Conservation (phyloP, 2,888 invertebrate genomes). For the Mythimna loreyi region DNA sequence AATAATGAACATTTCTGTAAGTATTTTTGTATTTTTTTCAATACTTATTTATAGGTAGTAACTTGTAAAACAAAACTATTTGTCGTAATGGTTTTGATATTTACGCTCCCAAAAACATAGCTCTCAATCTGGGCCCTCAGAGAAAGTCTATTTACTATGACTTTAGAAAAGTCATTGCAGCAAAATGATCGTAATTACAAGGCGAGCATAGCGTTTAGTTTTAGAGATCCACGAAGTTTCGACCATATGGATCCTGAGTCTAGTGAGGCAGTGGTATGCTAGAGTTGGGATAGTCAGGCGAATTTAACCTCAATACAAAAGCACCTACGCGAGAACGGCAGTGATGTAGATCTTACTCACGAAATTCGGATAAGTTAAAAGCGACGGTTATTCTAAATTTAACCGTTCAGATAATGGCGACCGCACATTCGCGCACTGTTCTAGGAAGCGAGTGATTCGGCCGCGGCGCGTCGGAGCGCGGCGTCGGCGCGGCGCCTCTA, state of each 20-base stretch:
- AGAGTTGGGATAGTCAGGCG: neutral
- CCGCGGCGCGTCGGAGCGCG: conserved; percentile 17
- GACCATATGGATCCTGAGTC: neutral
- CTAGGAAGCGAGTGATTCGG: conserved; percentile 57
- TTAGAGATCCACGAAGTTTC: no score
- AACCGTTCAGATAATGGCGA: conserved; percentile 42
- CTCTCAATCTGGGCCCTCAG: neutral
- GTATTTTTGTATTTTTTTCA: neutral
- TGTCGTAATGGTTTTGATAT: neutral
- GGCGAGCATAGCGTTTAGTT: no score
- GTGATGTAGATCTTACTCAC: conserved; percentile 25
- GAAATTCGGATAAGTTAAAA: conserved; percentile 22
- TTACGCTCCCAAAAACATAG: neutral
- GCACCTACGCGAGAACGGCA: neutral
- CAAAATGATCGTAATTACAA: no score
- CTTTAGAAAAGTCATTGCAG: neutral
- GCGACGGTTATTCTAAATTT: conserved; percentile 57
- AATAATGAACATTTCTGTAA: neutral
- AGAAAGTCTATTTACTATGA: no score
- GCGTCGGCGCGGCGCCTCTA: conserved; percentile 45
- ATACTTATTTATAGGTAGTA: neutral
- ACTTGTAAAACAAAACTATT: neutral
- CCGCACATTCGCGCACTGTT: conserved; percentile 47
- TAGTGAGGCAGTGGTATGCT: no score
- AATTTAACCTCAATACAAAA: neutral